A percentile compares a stretch with the other conserved stretches of the same genome.
These are phyloP conservation scores for Macropus fuliginosus DNA, from an alignment of 2,797 vertebrate species.

Conservation along the genomic window DNA sequence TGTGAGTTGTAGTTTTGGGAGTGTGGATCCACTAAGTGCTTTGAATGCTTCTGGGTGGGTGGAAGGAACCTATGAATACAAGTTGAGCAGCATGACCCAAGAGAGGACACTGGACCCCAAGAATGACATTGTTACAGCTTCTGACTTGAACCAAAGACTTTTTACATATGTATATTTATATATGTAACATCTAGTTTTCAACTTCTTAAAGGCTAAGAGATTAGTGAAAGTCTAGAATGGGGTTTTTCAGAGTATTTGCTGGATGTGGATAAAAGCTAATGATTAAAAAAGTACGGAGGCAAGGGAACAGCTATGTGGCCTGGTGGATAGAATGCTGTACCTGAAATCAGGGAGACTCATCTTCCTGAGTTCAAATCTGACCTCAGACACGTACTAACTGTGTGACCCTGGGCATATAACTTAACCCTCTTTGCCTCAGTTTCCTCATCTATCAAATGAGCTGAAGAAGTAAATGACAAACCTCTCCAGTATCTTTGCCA, in stretches of 20 bases:
- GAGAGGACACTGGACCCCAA: not conserved
- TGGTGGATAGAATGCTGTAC: not conserved
- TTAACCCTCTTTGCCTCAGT: not conserved
- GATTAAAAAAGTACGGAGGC: not conserved
- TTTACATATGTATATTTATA: too few relatives aligned
- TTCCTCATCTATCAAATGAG: not conserved
- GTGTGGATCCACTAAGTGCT: not conserved
- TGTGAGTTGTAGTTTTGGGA: not conserved
- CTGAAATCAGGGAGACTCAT: not conserved
- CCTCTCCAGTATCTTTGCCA: not conserved
- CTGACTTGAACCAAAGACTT: not conserved
- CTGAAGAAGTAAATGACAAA: not conserved
- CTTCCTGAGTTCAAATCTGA: not conserved
- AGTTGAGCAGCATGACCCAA: not conserved
- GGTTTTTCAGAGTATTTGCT: not conserved
- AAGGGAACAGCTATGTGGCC: not conserved
- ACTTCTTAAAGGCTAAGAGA: not conserved
- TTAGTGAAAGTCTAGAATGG: not conserved
- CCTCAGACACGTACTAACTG: not conserved
- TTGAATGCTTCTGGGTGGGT: not conserved
- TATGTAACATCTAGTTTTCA: not conserved
- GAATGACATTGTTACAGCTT: not conserved
- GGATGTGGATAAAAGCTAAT: not conserved
- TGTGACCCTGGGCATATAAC: not conserved
- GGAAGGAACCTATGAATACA: not conserved